phyloP scores from a whole-genome alignment of 2,888 invertebrate species.

The Ferdinandea cuprea region DNA sequence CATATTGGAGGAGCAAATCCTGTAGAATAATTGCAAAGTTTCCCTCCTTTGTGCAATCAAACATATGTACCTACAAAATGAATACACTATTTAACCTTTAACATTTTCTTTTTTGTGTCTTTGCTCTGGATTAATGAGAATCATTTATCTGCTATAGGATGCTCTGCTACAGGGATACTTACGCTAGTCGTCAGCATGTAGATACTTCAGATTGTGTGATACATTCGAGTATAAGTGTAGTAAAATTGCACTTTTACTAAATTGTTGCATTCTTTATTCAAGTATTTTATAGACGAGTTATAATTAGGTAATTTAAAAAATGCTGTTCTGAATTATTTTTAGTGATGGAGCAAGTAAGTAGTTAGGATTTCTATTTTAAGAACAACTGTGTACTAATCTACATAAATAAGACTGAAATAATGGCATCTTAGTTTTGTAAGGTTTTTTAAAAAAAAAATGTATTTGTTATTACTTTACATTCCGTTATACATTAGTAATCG shows the following conservation, averaged over 20 bases:
- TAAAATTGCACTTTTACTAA: conserved; percentile 45
- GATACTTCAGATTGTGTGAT: conserved; percentile 35
- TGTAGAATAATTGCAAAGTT: conserved; percentile 69
- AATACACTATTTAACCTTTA: conserved; percentile 66
- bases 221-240: conserved; percentile 6
- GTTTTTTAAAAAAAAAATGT: no score
- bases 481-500: no score
- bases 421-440: no score
- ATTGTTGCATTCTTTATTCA: conserved; percentile 54
- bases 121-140: conserved; percentile 49
- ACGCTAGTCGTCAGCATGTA: conserved; percentile 1
- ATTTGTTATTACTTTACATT: no score
- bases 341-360: neutral
- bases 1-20: conserved; percentile 67
- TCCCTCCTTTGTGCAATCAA: conserved; percentile 54
- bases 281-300: conserved; percentile 14
- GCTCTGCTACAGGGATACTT: conserved; percentile 24
- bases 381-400: no score
- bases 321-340: neutral
- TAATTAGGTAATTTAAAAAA: conserved; percentile 7
- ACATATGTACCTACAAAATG: conserved; percentile 37
- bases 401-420: no score
- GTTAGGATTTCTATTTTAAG: neutral
- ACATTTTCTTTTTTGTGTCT: conserved; percentile 27
- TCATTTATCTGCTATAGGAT: conserved; percentile 39